Conservation (phyloP, 2,888 invertebrate genomes). For the Hydroisotoma schaefferi region DNA sequence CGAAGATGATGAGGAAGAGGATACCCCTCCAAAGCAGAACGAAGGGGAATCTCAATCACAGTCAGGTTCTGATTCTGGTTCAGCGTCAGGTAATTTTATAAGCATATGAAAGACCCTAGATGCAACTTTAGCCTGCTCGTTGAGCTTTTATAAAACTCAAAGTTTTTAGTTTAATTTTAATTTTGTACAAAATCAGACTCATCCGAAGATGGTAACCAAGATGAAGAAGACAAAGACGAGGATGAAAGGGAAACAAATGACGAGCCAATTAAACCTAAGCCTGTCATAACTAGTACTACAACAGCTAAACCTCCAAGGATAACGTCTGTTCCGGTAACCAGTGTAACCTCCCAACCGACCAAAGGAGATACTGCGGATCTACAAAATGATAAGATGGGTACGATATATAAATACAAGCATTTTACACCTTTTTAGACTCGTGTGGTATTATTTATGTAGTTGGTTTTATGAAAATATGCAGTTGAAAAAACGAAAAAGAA, state of each 20-base stretch:
- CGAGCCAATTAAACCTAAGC: background rate
- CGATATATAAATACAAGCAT: no score
- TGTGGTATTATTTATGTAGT: no score
- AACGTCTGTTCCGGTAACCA: no score
- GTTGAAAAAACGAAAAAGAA: constrained; percentile 19
- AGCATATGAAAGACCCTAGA: no score
- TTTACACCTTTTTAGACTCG: no score
- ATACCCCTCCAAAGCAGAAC: background rate
- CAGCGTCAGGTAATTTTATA: no score
- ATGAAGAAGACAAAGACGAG: constrained; percentile 5
- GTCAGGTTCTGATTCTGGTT: no score
- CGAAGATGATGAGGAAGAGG: constrained; percentile 10
- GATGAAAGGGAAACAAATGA: background rate
- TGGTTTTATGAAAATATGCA: background rate
- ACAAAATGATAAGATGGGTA: constrained; percentile 20
- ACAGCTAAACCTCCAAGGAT: no score
- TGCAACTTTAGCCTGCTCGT: no score
- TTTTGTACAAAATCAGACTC: constrained; percentile 3
- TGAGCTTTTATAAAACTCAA: no score
- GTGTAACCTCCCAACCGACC: constrained; percentile 9
- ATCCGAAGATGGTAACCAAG: constrained; percentile 3
- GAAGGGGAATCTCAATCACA: no score
- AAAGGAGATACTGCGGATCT: constrained; percentile 24
- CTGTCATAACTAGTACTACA: background rate
- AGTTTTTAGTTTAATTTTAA: background rate